Base-by-base conservation (phyloP, 2,888 invertebrate species). In the Dynastes maya region DNA sequence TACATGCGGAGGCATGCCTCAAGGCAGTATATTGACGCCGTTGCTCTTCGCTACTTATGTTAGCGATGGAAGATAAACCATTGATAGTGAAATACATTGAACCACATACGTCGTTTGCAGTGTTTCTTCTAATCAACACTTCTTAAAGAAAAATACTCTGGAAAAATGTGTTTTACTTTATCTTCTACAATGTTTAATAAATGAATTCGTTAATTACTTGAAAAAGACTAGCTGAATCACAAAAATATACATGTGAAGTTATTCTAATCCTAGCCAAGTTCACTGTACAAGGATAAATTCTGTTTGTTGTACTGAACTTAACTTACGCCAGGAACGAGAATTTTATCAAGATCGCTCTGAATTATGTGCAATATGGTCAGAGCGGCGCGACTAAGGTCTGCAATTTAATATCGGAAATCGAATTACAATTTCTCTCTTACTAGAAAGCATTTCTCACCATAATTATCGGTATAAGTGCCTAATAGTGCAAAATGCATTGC, bases 321-420 rank as follows among this genome's bases (percentile, higher is more conserved):
- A 22, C 55, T 22, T 58, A 22, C 6, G 22, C 16, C 22, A 16
- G 55, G 55, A 58, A 58, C 22, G 22, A 22, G 55, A 58, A 58
- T 58, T 58, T 58, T 58, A 58, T 58, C 55, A 16, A n/a, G 55
- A 58, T 58, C 55, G 22, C 55, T 58, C 55, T 58, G 55, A 58
- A 16, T 58, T 58, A 58, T 58, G 55, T 58, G 55, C 55, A 58
- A 22, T 58, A 58, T 22, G 22, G 55, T 9, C 22, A 37, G 32
- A 37, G 0, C 32, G 55, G 22, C 22, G 16, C 22, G 22, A 22
- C 27, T 2, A 22, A 16, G 9, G 55, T 16, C 55, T 22, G 22
- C 22, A 58, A 58, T 58, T 58, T 58, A 16, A 22, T 22, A 58
- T 22, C 55, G 22, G 8, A 58, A 22, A 58, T 58, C 16, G 55